Conservation (phyloP, 2,797 vertebrate genomes). For the Etheostoma perlongum region DNA sequence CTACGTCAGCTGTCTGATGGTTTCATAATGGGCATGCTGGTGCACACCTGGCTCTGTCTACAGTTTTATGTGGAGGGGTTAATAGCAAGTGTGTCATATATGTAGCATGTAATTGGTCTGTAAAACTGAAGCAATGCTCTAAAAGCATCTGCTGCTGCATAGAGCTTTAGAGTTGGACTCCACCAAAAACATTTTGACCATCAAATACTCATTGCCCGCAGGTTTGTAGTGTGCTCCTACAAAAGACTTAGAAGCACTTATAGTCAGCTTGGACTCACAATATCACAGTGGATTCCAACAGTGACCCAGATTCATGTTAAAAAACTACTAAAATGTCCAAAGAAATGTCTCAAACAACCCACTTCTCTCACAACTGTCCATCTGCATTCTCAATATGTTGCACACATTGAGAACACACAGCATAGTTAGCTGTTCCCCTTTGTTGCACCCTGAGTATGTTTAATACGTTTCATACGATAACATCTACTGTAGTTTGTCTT, state of each 20-base stretch:
- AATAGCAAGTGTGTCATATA: not conserved
- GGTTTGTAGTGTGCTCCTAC: not conserved
- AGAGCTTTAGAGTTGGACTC: not conserved
- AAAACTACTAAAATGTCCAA: not conserved
- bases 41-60: slow-evolving; percentile 11
- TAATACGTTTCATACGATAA: not conserved
- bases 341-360: not conserved
- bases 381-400: slow-evolving; percentile 19
- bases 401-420: not conserved
- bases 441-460: not conserved
- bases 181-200: not conserved
- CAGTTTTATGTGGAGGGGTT: slow-evolving; percentile 6
- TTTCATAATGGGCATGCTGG: not conserved
- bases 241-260: not conserved
- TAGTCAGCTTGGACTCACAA: not conserved
- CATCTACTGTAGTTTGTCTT: not conserved
- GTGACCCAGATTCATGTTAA: slow-evolving; percentile 6
- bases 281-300: not conserved
- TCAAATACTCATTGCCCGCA: not conserved
- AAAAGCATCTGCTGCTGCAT: not conserved
- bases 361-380: slow-evolving; percentile 1
- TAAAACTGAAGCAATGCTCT: slow-evolving; percentile 1
- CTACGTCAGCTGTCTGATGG: not conserved
- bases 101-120: slow-evolving; percentile 4
- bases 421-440: not conserved